Evolutionary conservation across 1,140 invertebrate genomes (phyloP), one percentile per base, ranked within the genome.

Genomic region (Tyrophagus putrescentiae): DNA sequence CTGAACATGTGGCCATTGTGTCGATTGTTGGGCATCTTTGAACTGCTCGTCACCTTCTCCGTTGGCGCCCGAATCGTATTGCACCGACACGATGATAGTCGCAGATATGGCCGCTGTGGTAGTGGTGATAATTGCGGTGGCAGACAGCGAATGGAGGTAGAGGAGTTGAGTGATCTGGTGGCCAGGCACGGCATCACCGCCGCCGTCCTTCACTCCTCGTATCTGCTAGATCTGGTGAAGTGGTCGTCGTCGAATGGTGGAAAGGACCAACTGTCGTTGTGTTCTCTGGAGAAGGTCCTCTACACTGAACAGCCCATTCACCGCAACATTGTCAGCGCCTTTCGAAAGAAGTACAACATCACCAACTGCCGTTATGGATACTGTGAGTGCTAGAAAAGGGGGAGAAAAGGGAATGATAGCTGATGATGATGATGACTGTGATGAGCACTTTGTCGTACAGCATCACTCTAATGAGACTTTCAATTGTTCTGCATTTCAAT

Each of bases 161-260:
- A 33, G 9, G 31, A 31, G 13, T 32, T 54, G 1, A 34, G 18
- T 3, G 27, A 33, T 3, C 27, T 54, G 31, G 27, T 54, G 3
- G 13, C 32, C 11, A 1, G 25, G 13, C 25, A 54, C 27, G 21
- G 18, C 11, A 27, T 54, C 2, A 54, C 4, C 11, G 25, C 52
- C 1, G 32, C 13, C 27, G 9, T 54, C 2, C 1, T 54, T 3
- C 3, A 54, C 39, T 54, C 52, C 21, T 3, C 3, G 18, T 54
- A 54, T 13, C 13, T 54, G 28, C 9, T 54, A 3, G 52, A 54
- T 31, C 39, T 54, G 52, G 3, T 54, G 3, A 54, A 54, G 25
- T 42, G 41, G 52, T 11, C 48, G 32, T 27, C n/a, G n/a, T n/a
- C n/a, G n/a, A n/a, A n/a, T n/a, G n/a, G n/a, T n/a, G n/a, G n/a